A percentile compares a stretch with the other conserved stretches of the same genome.
These are phyloP conservation scores for Eilema griseolum DNA, from an alignment of 2,888 invertebrate genomes.

Conservation along the genomic window DNA sequence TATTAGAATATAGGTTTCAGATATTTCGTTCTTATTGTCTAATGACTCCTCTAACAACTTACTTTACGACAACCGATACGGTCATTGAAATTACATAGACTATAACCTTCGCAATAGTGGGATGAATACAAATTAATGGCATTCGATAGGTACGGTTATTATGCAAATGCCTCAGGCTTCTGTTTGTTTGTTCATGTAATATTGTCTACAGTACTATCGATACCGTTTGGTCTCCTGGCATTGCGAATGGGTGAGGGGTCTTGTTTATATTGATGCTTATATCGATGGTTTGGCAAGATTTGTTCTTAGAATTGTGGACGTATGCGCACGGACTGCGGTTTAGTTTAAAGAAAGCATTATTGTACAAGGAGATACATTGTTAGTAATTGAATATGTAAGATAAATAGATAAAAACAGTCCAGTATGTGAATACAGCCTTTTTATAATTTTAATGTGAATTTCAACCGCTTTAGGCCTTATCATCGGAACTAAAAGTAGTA, in stretches of 20 bases:
- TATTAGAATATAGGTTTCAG: no score
- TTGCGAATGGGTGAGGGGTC: not conserved
- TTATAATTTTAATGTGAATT: not conserved
- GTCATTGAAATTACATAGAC: not conserved
- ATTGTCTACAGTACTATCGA: slow-evolving; percentile 46
- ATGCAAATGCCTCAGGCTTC: slow-evolving; percentile 54
- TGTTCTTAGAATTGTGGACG: not conserved
- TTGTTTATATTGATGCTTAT: not conserved
- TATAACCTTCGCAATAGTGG: not conserved
- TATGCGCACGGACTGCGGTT: not conserved
- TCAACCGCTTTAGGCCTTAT: no score
- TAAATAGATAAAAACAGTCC: not conserved
- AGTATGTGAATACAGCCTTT: not conserved
- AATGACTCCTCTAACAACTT: not conserved
- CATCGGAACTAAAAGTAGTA: no score
- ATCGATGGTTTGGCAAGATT: not conserved
- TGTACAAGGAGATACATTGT: no score
- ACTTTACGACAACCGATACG: not conserved
- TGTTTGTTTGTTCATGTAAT: slow-evolving; percentile 38
- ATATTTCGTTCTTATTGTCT: not conserved
- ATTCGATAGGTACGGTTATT: slow-evolving; percentile 59
- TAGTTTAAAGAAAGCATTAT: not conserved
- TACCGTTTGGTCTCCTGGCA: not conserved
- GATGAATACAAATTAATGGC: slow-evolving; percentile 54
- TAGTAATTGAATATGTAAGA: no score